phyloP scores from a whole-genome alignment of 2,797 vertebrate species.

The Podarcis siculus region DNA sequence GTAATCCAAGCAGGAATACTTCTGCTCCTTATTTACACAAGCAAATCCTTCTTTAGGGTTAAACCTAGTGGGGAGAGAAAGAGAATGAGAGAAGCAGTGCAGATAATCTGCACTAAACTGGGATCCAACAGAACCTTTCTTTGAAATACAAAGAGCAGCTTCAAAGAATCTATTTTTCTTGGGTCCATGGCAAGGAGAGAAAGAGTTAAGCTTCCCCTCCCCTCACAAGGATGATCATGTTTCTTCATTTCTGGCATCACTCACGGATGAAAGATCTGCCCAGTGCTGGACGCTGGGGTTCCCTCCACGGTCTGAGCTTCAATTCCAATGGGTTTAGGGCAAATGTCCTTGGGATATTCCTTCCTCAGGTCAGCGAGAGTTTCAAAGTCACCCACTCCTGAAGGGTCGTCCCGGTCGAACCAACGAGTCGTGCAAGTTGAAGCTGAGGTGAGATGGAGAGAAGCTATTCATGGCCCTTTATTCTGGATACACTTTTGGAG shows the following conservation, averaged over 20 bases:
- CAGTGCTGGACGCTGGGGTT: slow-evolving; percentile 43
- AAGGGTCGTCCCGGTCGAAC: slow-evolving; percentile 64
- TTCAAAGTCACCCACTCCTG: slow-evolving; percentile 60
- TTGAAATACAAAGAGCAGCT: not conserved
- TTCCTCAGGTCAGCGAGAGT: slow-evolving; percentile 38
- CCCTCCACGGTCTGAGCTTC: slow-evolving; percentile 58
- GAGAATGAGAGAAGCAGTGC: not conserved
- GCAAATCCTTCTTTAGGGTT: not conserved
- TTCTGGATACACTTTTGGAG: not conserved
- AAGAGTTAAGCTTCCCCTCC: no score
- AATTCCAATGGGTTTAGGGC: slow-evolving; percentile 57
- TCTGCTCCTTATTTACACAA: not conserved
- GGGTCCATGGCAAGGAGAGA: no score
- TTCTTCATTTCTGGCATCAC: not conserved
- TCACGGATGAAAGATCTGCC: not conserved
- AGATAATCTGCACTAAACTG: no score
- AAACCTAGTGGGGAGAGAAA: not conserved
- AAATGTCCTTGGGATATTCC: slow-evolving; percentile 45
- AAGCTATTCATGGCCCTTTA: not conserved
- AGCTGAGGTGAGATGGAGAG: not conserved
- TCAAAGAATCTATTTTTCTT: no score
- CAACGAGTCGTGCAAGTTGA: slow-evolving; percentile 58
- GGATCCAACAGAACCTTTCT: no score
- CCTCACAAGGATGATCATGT: not conserved
- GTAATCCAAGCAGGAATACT: not conserved